Conservation (phyloP, 2,797 vertebrate species). For the Pogonophryne albipinna region DNA sequence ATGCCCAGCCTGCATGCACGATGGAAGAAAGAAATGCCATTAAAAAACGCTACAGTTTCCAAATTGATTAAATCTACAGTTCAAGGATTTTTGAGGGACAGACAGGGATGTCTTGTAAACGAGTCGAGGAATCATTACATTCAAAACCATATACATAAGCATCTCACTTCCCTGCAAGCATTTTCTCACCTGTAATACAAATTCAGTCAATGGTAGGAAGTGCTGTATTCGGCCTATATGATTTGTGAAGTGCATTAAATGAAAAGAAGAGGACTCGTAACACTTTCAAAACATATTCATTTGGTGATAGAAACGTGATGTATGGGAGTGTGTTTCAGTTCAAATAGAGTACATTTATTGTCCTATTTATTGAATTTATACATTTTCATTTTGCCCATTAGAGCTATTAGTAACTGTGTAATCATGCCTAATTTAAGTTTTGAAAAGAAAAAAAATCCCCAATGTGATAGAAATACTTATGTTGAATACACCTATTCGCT, state of each 20-base stretch:
- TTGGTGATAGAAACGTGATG: not conserved
- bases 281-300: not conserved
- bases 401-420: too few species aligned
- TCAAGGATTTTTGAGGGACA: not conserved
- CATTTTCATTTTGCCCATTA: too few species aligned
- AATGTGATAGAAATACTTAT: too few species aligned
- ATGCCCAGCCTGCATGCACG: not conserved
- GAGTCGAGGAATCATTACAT: slow-evolving; percentile 37
- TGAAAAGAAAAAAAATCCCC: too few species aligned
- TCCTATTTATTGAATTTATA: too few species aligned
- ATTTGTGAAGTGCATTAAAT: not conserved
- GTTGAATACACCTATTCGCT: too few species aligned
- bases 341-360: not conserved
- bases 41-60: slow-evolving; percentile 24
- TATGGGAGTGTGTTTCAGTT: not conserved
- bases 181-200: slow-evolving; percentile 26
- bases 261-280: too few species aligned
- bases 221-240: not conserved
- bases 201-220: not conserved
- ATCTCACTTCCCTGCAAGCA: slow-evolving; percentile 50
- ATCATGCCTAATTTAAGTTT: too few species aligned
- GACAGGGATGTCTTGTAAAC: slow-evolving; percentile 4
- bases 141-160: slow-evolving; percentile 54
- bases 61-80: slow-evolving; percentile 29
- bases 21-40: slow-evolving; percentile 16